Evolutionary conservation across 1,140 invertebrate genomes (phyloP).

Genomic region (Bombus difficillimus): DNA sequence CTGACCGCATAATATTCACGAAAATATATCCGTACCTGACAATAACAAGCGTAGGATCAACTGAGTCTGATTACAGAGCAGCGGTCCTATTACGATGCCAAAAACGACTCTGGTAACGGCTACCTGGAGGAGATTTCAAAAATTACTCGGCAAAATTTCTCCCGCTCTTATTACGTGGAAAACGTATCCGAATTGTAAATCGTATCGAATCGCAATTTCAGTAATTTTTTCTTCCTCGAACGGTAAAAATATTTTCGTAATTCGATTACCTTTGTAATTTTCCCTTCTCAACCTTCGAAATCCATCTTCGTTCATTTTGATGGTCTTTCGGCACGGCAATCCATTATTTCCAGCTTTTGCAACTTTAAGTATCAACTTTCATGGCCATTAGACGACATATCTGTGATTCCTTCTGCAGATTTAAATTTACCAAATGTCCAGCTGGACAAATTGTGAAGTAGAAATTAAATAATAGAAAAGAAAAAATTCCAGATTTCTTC

Average conservation of each 20-base stretch:
- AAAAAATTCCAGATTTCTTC: too few species aligned
- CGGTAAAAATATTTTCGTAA: background rate
- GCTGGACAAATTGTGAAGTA: too few species aligned
- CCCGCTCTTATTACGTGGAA: slow-evolving; percentile 11
- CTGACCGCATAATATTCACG: slow-evolving; percentile 27
- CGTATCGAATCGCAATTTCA: background rate
- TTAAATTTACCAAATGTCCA: too few species aligned
- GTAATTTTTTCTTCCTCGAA: background rate
- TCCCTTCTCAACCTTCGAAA: too few species aligned
- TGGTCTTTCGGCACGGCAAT: too few species aligned
- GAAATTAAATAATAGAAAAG: too few species aligned
- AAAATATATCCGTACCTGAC: slow-evolving; percentile 4
- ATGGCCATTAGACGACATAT: too few species aligned
- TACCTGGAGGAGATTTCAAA: slow-evolving; percentile 10
- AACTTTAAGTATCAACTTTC: too few species aligned
- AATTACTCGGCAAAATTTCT: slow-evolving; percentile 22
- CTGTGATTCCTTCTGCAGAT: too few species aligned
- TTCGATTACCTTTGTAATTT: too few species aligned
- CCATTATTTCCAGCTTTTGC: too few species aligned
- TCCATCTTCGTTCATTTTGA: too few species aligned
- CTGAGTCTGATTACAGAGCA: slow-evolving; percentile 23
- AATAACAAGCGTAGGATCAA: background rate
- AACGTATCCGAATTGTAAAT: background rate
- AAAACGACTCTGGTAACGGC: background rate
- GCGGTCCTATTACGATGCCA: slow-evolving; percentile 20